Evolutionary conservation across 1,140 invertebrate genomes (phyloP).

Genomic region (Plodia interpunctella): DNA sequence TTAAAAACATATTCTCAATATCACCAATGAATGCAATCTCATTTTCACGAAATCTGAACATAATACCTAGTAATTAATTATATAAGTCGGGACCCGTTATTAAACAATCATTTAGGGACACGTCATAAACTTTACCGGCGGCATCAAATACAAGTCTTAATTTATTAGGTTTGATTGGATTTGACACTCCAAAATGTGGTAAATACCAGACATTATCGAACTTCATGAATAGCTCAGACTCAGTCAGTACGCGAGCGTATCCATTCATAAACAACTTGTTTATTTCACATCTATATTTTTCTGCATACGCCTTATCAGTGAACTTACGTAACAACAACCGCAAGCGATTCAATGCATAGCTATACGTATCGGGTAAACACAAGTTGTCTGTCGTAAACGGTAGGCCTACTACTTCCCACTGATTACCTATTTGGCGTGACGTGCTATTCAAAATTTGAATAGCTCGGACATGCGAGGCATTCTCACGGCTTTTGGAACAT

Average conservation of each 20-base stretch:
- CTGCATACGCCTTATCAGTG: constrained; percentile 5
- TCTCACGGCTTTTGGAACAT: constrained; percentile 21
- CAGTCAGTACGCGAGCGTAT: constrained; percentile 9
- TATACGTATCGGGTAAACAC: constrained; percentile 21
- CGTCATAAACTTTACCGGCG: constrained; percentile 22
- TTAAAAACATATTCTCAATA: constrained; percentile 52
- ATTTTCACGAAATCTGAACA: constrained; percentile 41
- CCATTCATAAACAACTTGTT: constrained; percentile 8
- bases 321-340: constrained; percentile 1
- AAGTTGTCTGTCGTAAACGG: constrained; percentile 23
- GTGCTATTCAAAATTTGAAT: constrained; percentile 20
- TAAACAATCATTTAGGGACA: constrained; percentile 32
- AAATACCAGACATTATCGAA: constrained; percentile 35
- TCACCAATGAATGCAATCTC: constrained; percentile 31
- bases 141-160: constrained; percentile 38
- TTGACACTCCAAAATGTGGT: constrained; percentile 38
- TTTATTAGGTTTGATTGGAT: constrained; percentile 35
- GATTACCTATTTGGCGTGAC: constrained; percentile 14
- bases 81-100: constrained; percentile 38
- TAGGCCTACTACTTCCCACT: constrained; percentile 29
- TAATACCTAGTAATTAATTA: constrained; percentile 30
- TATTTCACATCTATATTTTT: constrained; percentile 7
- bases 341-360: constrained; percentile 10
- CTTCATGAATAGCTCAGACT: neutral
- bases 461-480: constrained; percentile 22